Conservation (phyloP, 2,888 invertebrate species). For the Andrena minutula region DNA sequence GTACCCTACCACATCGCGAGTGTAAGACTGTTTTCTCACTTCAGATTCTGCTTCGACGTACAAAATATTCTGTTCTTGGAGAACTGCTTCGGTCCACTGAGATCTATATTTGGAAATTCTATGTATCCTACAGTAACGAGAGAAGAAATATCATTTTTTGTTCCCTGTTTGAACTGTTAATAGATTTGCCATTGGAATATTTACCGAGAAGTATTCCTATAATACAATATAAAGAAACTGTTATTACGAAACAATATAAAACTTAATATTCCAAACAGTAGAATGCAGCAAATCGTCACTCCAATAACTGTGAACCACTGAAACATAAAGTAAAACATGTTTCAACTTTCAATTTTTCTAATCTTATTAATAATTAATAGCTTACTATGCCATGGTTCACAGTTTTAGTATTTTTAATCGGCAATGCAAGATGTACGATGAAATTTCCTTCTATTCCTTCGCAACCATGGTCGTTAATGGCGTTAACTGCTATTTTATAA, state of each 20-base stretch:
- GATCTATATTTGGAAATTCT: conserved; percentile 53
- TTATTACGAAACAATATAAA: conserved; percentile 33
- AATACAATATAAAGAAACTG: not conserved
- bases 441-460: conserved; percentile 70
- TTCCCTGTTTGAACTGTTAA: not conserved
- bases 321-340: conserved; percentile 14
- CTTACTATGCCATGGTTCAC: not conserved
- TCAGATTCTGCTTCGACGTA: conserved; percentile 75
- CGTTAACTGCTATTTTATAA: conserved; percentile 75
- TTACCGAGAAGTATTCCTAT: conserved; percentile 2
- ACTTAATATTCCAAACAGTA: conserved; percentile 41
- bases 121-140: not conserved
- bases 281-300: conserved; percentile 25
- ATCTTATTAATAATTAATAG: not conserved
- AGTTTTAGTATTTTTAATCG: not conserved
- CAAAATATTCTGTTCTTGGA: conserved; percentile 76
- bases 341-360: not conserved
- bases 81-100: conserved; percentile 67
- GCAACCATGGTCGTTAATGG: conserved; percentile 74
- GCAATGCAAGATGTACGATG: conserved; percentile 18
- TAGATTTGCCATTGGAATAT: not conserved
- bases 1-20: too few relatives aligned
- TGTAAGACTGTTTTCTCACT: conserved; percentile 64
- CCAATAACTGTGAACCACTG: conserved; percentile 47
- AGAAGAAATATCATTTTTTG: not conserved